Conservation (phyloP, 2,113 vertebrate species). For the Sylvilagus bachmani region DNA sequence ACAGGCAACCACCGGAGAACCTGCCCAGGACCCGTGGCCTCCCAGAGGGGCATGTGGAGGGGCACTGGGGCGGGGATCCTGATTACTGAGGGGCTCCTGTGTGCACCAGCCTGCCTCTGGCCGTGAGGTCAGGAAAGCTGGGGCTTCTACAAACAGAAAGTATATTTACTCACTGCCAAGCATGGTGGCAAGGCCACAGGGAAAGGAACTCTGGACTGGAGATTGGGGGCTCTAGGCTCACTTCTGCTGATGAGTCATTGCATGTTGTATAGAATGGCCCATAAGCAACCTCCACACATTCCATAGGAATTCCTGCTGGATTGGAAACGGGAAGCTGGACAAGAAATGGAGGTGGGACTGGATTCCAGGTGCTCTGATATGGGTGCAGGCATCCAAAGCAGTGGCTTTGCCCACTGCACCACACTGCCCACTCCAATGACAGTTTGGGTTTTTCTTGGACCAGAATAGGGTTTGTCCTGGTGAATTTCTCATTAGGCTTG, state of each 20-base stretch:
- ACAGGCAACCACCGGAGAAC: background rate
- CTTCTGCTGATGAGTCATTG: background rate
- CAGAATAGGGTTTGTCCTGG: too few species aligned
- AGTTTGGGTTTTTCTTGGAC: too few species aligned
- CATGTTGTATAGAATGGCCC: background rate
- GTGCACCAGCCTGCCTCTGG: background rate
- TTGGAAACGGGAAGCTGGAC: too few species aligned
- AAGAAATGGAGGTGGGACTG: too few species aligned
- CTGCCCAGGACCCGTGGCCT: background rate
- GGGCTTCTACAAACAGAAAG: background rate
- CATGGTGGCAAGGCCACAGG: background rate
- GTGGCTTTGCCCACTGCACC: too few species aligned
- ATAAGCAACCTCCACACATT: rapidly evolving
- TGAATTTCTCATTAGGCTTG: too few species aligned
- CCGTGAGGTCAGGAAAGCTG: background rate
- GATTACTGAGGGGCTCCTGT: background rate
- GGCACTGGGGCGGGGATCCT: too few species aligned
- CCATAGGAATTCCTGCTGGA: background rate
- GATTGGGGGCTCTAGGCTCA: background rate
- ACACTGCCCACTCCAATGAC: too few species aligned
- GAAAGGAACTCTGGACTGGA: background rate
- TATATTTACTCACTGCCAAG: background rate
- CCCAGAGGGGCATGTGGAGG: background rate
- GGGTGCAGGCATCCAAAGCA: too few species aligned
- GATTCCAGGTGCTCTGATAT: too few species aligned